Evolutionary conservation across 2,113 vertebrate species (phyloP).

Genomic region (Suricata suricatta): DNA sequence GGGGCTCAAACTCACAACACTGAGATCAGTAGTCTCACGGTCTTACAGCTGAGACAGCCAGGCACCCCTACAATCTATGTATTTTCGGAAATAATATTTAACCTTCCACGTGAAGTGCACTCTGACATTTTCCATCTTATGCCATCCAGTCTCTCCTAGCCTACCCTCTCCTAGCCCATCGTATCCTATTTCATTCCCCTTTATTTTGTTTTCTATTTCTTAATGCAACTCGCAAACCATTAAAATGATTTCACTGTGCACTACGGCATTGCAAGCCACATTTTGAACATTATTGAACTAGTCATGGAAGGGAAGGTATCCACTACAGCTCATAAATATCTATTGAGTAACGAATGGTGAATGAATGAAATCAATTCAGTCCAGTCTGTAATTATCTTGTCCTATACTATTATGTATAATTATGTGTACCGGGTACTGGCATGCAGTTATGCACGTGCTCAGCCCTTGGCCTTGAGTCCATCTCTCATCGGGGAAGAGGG

Average conservation of each 20-base stretch:
- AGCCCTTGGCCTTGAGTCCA: neutral
- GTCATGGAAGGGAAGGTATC: neutral
- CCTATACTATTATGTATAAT: neutral
- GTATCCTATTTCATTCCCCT: neutral
- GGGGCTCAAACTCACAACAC: too few species aligned
- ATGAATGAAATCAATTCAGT: neutral
- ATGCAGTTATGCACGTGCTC: neutral
- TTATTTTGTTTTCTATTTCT: neutral
- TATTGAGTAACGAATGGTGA: neutral
- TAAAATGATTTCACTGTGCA: neutral
- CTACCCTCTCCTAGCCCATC: too few species aligned
- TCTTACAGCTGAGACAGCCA: too few species aligned
- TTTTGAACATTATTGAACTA: neutral
- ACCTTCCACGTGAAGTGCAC: neutral
- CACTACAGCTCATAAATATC: neutral
- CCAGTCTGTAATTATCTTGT: neutral
- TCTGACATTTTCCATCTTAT: neutral
- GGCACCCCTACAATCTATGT: neutral
- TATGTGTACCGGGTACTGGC: neutral
- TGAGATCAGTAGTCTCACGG: too few species aligned
- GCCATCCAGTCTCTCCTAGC: too few species aligned
- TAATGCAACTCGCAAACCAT: neutral
- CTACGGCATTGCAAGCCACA: neutral
- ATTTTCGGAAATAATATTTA: neutral
- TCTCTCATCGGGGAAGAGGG: neutral